These are phyloP conservation scores for Excalfactoria chinensis DNA, from an alignment of 2,113 vertebrate genomes.

Conservation along the genomic window DNA sequence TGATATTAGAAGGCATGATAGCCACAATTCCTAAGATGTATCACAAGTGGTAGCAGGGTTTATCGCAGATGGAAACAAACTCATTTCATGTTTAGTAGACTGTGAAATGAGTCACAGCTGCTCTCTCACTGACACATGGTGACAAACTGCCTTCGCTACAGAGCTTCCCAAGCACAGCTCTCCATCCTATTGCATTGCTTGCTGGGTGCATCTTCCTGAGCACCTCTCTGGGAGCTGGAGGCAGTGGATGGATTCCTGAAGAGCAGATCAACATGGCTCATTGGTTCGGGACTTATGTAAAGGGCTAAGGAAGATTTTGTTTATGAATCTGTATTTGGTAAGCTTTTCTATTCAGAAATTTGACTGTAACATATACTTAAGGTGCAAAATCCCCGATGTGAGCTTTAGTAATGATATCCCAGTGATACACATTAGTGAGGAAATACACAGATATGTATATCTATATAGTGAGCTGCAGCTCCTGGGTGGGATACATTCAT, in stretches of 20 bases:
- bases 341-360: not conserved
- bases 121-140: not conserved
- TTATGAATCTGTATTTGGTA: not conserved
- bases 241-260: not conserved
- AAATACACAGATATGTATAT: too few species aligned
- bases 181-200: not conserved
- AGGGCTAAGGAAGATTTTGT: not conserved
- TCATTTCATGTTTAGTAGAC: constrained; percentile 51
- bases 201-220: rapidly evolving
- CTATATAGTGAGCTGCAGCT: not conserved
- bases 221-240: not conserved
- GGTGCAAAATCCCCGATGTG: not conserved
- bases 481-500: not conserved
- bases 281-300: not conserved
- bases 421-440: too few species aligned
- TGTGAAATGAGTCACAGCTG: constrained; percentile 45
- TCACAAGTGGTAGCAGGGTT: not conserved
- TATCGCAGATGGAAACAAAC: constrained; percentile 42
- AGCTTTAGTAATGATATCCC: not conserved
- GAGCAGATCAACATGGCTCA: not conserved
- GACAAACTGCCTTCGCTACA: not conserved
- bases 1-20: not conserved
- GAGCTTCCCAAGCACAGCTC: not conserved
- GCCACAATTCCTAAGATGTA: not conserved
- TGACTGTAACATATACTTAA: not conserved